Evolutionary conservation across 1,140 invertebrate species (phyloP).

Genomic region (Oreohelix idahoensis): DNA sequence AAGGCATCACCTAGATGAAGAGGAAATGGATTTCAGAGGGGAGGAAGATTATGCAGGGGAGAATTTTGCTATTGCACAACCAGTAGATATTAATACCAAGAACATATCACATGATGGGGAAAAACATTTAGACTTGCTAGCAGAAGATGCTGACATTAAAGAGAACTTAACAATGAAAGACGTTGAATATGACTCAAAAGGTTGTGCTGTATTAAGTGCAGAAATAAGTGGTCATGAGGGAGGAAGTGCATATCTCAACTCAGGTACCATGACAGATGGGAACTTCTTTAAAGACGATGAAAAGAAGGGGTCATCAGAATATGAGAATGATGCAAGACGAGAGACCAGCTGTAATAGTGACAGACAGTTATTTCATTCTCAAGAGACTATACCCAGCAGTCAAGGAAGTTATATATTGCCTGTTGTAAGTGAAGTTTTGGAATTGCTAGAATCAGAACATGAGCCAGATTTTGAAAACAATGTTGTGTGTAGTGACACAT

Average conservation of each 20-base stretch:
- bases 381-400: neutral
- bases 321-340: neutral
- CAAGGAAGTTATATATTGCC: neutral
- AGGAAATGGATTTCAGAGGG: neutral
- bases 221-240: neutral
- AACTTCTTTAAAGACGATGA: constrained; percentile 7
- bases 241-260: neutral
- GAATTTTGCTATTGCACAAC: constrained; percentile 5
- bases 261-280: neutral
- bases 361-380: neutral
- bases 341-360: neutral
- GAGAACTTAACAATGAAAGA: neutral
- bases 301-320: neutral
- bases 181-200: neutral
- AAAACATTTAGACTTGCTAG: neutral
- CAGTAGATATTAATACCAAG: neutral
- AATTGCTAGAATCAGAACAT: neutral
- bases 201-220: neutral
- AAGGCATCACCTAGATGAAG: neutral
- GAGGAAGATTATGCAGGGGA: constrained; percentile 28
- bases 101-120: constrained; percentile 11
- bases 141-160: neutral
- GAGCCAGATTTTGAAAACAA: neutral
- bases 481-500: neutral
- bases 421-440: neutral